A percentile compares a stretch with the other conserved stretches of the same genome.
Evolutionary conservation across 23 tunicate species (phyloP).

Genomic region (Ascidia mentula): DNA sequence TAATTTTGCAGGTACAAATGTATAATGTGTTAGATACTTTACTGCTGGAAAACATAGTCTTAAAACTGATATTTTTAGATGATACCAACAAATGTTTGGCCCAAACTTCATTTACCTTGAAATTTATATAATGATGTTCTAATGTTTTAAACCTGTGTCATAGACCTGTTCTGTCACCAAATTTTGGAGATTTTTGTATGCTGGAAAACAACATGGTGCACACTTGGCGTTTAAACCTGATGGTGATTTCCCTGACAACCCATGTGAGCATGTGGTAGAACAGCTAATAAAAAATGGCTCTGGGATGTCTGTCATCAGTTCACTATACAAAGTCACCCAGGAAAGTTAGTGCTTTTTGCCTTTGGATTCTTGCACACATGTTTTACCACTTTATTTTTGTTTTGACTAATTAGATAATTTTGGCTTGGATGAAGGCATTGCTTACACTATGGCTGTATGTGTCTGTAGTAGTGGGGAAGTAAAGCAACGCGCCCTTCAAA

Average conservation of each 20-base stretch:
- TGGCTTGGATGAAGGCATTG: neutral
- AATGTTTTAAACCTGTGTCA: too few relatives aligned
- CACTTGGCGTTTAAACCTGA: neutral
- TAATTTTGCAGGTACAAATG: too few relatives aligned
- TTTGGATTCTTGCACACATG: neutral
- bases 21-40: too few relatives aligned
- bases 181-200: neutral
- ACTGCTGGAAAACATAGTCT: too few relatives aligned
- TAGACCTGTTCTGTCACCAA: neutral
- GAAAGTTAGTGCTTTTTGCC: neutral
- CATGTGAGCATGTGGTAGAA: neutral
- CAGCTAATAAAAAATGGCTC: neutral
- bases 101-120: too few relatives aligned
- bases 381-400: neutral
- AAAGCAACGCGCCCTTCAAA: neutral
- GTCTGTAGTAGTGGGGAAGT: neutral
- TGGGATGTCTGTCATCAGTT: neutral
- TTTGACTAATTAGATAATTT: conserved; percentile 6
- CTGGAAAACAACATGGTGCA: neutral
- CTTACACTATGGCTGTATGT: conserved; percentile 21
- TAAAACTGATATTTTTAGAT: too few relatives aligned
- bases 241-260: neutral
- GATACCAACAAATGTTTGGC: too few relatives aligned
- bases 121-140: too few relatives aligned
- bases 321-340: neutral